Conservation (phyloP, 1,140 invertebrate species). For the Parapsyche elsis region DNA sequence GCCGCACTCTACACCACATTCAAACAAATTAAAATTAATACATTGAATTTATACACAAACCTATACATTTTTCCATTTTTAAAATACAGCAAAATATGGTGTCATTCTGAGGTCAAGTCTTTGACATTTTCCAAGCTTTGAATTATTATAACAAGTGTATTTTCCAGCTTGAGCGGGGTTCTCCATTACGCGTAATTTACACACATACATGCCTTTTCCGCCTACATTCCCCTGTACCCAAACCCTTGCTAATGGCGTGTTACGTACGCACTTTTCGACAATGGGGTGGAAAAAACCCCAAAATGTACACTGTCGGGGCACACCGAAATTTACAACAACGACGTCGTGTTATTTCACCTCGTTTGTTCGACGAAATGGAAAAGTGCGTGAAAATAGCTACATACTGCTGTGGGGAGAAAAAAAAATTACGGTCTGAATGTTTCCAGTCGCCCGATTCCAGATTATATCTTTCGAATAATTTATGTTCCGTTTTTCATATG, state of each 20-base stretch:
- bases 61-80: neutral
- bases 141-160: conserved; percentile 12
- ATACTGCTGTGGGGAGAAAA: neutral
- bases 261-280: neutral
- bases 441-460: neutral
- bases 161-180: neutral
- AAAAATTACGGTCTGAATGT: neutral
- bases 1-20: too few relatives aligned
- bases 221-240: too few relatives aligned
- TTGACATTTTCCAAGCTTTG: conserved; percentile 13
- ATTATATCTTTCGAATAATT: neutral
- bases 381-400: neutral
- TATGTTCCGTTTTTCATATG: neutral
- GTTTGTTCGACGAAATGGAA: neutral
- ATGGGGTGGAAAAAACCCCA: neutral
- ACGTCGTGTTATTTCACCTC: too few relatives aligned
- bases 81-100: neutral
- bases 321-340: too few relatives aligned
- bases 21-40: too few relatives aligned
- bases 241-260: neutral
- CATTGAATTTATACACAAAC: too few relatives aligned
- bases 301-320: neutral
- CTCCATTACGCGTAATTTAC: conserved; percentile 11
- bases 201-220: neutral
- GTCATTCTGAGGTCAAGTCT: neutral